Percentiles rank a stretch among this genome's conserved stretches.
Evolutionary conservation across 2,113 vertebrate species (phyloP).

Genomic region (Phasianus colchicus): DNA sequence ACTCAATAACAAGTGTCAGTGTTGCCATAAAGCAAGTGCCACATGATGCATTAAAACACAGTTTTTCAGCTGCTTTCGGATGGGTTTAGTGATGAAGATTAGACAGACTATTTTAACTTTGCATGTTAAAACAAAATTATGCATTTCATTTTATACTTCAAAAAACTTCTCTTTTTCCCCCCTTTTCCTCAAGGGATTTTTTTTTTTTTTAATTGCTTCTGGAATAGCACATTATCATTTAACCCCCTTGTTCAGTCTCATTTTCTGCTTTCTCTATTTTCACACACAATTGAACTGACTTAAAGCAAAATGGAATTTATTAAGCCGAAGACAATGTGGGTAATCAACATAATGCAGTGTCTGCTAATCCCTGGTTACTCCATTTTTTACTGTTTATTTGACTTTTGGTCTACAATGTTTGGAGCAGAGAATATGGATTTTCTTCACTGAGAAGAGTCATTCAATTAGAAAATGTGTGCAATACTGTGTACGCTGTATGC

Average conservation of each 20-base stretch:
- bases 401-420: constrained; percentile 28
- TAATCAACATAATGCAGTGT: constrained; percentile 68
- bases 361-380: constrained; percentile 63
- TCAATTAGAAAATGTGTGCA: not conserved
- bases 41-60: not conserved
- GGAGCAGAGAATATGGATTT: constrained; percentile 53
- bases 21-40: not conserved
- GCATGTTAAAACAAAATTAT: not conserved
- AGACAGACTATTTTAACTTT: not conserved
- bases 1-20: not conserved
- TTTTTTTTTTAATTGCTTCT: constrained; percentile 39
- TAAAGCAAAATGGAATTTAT: constrained; percentile 58
- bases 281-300: constrained; percentile 61
- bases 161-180: not conserved
- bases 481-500: not conserved
- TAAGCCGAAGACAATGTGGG: constrained; percentile 57
- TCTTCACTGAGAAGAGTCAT: not conserved
- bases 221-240: constrained; percentile 36
- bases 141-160: constrained; percentile 22
- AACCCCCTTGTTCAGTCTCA: constrained; percentile 52
- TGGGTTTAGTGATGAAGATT: not conserved
- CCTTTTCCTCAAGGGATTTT: not conserved
- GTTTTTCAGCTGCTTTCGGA: not conserved
- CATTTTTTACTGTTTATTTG: constrained; percentile 30
- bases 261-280: constrained; percentile 58